Conservation (phyloP, 2,113 vertebrate species). For the Columbina picui region DNA sequence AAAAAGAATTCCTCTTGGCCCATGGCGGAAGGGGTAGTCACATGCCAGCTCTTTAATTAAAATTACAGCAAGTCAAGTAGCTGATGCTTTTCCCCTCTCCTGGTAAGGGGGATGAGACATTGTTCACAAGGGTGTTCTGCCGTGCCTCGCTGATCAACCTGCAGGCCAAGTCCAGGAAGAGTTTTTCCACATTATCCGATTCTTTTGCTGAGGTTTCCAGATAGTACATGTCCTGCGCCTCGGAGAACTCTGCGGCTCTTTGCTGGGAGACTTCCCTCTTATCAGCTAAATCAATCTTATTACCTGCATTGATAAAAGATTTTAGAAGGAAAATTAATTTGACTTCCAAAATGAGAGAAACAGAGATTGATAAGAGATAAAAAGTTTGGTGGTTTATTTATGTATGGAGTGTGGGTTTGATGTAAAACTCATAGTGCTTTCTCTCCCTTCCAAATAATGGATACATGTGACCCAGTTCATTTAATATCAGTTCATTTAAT, state of each 20-base stretch:
- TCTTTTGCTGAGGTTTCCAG: constrained; percentile 98
- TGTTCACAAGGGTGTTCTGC: constrained; percentile 97
- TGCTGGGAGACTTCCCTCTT: constrained; percentile 94
- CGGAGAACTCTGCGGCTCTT: constrained; percentile 94
- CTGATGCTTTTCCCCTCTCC: constrained; percentile 97
- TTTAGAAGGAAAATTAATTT: constrained; percentile 37
- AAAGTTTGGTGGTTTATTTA: neutral
- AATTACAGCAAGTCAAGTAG: constrained; percentile 98
- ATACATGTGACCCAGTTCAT: neutral
- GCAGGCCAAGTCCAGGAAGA: constrained; percentile 97
- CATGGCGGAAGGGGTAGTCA: neutral
- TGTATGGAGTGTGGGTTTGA: neutral
- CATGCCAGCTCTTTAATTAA: constrained; percentile 81
- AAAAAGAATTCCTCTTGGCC: constrained; percentile 11
- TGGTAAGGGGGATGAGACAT: constrained; percentile 90
- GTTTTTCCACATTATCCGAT: constrained; percentile 98
- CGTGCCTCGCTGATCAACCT: constrained; percentile 94
- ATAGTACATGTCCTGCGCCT: constrained; percentile 96
- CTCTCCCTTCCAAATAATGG: neutral
- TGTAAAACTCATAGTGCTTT: neutral
- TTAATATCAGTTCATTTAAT: neutral
- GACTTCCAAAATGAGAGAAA: neutral
- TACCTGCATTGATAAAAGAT: constrained; percentile 80
- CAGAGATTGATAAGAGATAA: neutral
- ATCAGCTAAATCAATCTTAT: constrained; percentile 97